These are phyloP conservation scores for Arvicanthis niloticus DNA, from an alignment of 2,113 vertebrate genomes.

Conservation along the genomic window DNA sequence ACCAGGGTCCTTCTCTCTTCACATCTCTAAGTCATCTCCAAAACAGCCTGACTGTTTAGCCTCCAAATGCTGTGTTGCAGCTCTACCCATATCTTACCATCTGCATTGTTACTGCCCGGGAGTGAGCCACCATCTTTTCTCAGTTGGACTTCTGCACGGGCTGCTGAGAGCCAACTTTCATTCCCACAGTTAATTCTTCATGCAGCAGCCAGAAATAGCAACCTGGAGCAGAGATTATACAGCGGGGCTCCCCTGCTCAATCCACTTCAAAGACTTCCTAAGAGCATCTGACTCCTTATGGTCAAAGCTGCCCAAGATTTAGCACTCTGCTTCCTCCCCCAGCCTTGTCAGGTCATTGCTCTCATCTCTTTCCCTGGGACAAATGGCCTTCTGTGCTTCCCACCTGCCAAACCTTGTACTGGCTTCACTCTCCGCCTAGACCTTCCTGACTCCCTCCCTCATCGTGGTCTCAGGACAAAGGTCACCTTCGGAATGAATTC, in stretches of 20 bases:
- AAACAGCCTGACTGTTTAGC: slow-evolving; percentile 35
- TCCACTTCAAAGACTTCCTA: neutral
- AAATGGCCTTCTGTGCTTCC: neutral
- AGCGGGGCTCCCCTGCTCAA: neutral
- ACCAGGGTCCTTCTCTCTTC: neutral
- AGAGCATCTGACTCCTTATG: neutral
- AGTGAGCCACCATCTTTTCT: neutral
- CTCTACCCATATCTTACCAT: neutral
- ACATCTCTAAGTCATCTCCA: neutral
- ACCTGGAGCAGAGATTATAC: neutral
- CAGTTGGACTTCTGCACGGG: neutral
- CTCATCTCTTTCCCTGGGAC: neutral
- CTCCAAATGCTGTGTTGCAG: neutral
- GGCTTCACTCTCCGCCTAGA: neutral
- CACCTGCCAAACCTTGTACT: neutral
- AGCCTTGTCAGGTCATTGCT: neutral
- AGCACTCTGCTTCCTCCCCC: neutral
- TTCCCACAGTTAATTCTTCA: neutral
- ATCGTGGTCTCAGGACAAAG: neutral
- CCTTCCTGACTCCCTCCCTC: neutral
- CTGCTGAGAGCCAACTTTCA: neutral
- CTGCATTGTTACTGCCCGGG: neutral
- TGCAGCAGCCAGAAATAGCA: neutral
- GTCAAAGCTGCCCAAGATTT: too few species aligned
- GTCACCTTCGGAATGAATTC: neutral